Conservation (phyloP, 2,888 invertebrate species). For the Patella caerulea region DNA sequence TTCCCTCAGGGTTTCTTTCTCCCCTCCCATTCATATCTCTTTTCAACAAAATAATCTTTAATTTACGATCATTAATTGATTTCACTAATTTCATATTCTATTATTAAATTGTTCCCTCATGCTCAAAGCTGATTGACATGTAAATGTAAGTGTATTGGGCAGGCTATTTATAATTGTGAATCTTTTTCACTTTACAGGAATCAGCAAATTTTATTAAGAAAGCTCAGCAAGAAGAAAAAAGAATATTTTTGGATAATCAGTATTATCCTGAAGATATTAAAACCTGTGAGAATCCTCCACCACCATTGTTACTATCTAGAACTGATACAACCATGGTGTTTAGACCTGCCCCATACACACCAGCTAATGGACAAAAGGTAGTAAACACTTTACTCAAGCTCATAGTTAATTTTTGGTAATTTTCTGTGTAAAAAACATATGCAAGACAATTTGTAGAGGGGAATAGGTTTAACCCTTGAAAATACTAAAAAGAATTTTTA, state of each 20-base stretch:
- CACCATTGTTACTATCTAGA: conserved; percentile 66
- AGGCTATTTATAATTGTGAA: too few species aligned
- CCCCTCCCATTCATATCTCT: too few species aligned
- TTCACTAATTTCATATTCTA: not conserved
- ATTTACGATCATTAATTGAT: not conserved
- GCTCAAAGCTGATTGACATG: too few species aligned
- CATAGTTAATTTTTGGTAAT: too few species aligned
- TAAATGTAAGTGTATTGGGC: too few species aligned
- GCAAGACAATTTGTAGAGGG: too few species aligned
- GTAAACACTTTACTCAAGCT: not conserved
- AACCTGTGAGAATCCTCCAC: conserved; percentile 59
- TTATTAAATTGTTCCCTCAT: too few species aligned
- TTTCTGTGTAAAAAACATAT: too few species aligned
- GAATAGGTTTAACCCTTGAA: too few species aligned
- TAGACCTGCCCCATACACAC: conserved; percentile 64
- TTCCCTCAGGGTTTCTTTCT: too few species aligned
- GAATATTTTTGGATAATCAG: conserved; percentile 63
- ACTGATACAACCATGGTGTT: conserved; percentile 69
- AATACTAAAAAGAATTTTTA: too few species aligned
- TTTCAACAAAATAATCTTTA: too few species aligned
- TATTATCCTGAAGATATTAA: conserved; percentile 32
- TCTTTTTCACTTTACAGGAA: conserved; percentile 48
- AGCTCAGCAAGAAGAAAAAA: conserved; percentile 64
- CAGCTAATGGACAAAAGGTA: conserved; percentile 62
- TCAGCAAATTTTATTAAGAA: conserved; percentile 58